Base-by-base conservation (phyloP, 2,113 vertebrate species). In the Carassius auratus region DNA sequence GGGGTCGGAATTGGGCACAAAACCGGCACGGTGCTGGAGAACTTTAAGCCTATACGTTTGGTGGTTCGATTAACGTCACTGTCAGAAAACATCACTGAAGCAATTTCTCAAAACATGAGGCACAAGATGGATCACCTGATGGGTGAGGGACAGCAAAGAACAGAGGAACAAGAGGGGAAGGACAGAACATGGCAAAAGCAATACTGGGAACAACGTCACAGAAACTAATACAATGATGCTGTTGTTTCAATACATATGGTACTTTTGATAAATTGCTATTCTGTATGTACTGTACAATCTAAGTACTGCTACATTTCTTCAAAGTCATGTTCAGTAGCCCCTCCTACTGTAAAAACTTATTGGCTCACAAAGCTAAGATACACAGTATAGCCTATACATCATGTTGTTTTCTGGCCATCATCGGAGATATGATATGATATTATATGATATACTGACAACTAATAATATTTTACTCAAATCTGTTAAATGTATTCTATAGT, bases 51-150 rank as follows among this genome's bases (percentile, higher is more conserved):
- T 26, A 26, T 26, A 26, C 81, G 89, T 91, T 91, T 88, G 92
- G 92, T 91, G 87, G 88, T 90, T 91, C 87, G 86, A 93, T 93
- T 93, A 93, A 90, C 85, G 85, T 91, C 86, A 88, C 89, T 91
- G 93, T 93, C 91, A 90, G 89, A 92, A 90, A 62, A 62, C 33
- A 93, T 94, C 90, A 92, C 86, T 0, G 73, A 87, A 42, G 88
- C 89, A 93, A 93, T 93, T 90, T 85, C 89, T 94, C 92, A 93
- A 38, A 59, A 84, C 15, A 33, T 15, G 79, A 75, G 52, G 64
- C 75, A 71, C 76, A 64, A 61, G 61, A 30, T 30, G 30, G 30
- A 30, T 30, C 30, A 30, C 30, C 21, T 45, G 75, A 86, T 75
- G 52, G 52, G 62, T n/a, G 61, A 52, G 19, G 12, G 52, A 59